Evolutionary conservation across 2,797 vertebrate genomes (phyloP), one percentile per base, ranked within the genome.

Genomic region (Serranus cabrilla): DNA sequence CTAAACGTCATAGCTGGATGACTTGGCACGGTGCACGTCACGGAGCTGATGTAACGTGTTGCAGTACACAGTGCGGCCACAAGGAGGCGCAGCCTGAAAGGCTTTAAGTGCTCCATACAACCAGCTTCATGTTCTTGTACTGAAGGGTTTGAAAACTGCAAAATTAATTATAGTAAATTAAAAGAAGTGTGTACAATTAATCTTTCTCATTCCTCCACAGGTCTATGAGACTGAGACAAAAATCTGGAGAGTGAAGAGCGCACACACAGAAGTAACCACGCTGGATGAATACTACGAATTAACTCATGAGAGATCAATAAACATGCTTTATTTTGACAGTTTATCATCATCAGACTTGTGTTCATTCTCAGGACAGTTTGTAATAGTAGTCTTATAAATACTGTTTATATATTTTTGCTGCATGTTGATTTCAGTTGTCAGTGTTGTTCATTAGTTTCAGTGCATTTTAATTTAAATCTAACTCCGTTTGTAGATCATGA

Each of bases 341-440:
- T 74, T 21, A 67, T 77, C 23, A 25, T 56, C 20, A 75, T 61
- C 21, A 45, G 51, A 51, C 25, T 47, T 57, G 27, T 69, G 66
- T 61, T 59, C 21, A 57, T 78, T 43, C 76, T 87, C 61, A 69
- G 63, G 74, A 73, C 57, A 80, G 18, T 64, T 80, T 83, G 82
- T 87, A 76, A 74, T 80, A 31, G 67, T 76, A 82, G 83, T 86
- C 62, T 52, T 89, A 87, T 90, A 85, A 88, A 92, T 91, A 84
- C 69, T 91, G 81, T 91, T 91, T 82, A 87, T 90, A 85, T 89
- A 77, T 86, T 79, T 27, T 87, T 89, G 71, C 85, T 70, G 66
- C 59, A 27, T 64, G 51, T 88, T 78, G 46, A 62, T 73, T 78
- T 80, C 27, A 60, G 45, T 73, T 75, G 54, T 70, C 23, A 13